Conservation (phyloP, 1,140 invertebrate genomes). For the Diploscapter pachys region DNA sequence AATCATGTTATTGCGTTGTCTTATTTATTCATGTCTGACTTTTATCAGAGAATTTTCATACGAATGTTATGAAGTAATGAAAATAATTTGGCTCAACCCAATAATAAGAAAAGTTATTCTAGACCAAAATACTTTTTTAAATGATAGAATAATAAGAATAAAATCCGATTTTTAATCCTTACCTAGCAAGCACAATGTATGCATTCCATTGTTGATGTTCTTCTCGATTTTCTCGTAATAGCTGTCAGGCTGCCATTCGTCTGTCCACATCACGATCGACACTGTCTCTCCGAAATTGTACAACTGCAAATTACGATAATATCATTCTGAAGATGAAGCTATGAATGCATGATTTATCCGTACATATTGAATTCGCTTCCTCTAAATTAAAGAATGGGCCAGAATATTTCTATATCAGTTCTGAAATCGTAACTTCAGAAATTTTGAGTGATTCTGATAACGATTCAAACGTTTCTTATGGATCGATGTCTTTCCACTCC, state of each 20-base stretch:
- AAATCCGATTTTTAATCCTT: constrained; percentile 41
- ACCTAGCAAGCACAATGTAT: constrained; percentile 92
- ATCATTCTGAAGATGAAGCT: neutral
- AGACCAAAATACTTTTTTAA: no score
- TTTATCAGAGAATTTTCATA: neutral
- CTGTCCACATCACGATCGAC: constrained; percentile 95
- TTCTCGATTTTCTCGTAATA: constrained; percentile 87
- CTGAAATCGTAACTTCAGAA: no score
- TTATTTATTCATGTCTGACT: no score
- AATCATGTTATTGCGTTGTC: no score
- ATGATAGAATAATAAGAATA: neutral
- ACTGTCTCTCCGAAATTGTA: constrained; percentile 96
- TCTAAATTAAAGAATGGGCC: no score
- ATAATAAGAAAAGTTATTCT: no score
- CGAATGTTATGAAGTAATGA: constrained; percentile 6
- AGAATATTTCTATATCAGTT: no score
- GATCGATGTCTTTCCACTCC: constrained; percentile 7
- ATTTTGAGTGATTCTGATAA: no score
- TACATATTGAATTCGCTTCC: no score
- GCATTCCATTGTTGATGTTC: constrained; percentile 79
- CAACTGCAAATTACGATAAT: constrained; percentile 66
- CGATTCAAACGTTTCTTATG: no score
- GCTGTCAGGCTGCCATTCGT: constrained; percentile 89
- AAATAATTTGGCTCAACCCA: neutral
- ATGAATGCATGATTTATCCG: neutral